phyloP scores from a whole-genome alignment of 2,888 invertebrate species.

The Hermaeophaga mercurialis region DNA sequence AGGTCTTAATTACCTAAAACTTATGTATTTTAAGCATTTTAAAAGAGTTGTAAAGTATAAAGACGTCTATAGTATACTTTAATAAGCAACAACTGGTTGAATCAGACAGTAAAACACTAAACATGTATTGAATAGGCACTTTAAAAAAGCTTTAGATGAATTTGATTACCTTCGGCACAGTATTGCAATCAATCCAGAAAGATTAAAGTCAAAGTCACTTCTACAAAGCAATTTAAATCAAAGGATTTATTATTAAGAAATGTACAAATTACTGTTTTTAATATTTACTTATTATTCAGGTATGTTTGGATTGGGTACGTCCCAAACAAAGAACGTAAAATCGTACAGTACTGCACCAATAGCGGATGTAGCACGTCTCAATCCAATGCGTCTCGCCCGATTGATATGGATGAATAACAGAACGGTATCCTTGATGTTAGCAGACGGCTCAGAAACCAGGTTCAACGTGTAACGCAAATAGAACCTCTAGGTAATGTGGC shows the following conservation, averaged over 20 bases:
- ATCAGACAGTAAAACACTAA: too few species aligned
- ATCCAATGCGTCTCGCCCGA: slow-evolving; percentile 88
- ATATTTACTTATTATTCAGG: slow-evolving; percentile 58
- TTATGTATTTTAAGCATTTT: too few species aligned
- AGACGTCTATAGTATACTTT: too few species aligned
- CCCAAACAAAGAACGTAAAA: slow-evolving; percentile 94
- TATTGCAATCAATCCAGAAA: too few species aligned
- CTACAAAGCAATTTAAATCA: too few species aligned
- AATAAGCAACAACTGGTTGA: too few species aligned
- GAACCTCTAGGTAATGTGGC: slow-evolving; percentile 43
- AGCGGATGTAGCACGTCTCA: slow-evolving; percentile 83
- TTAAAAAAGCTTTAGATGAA: too few species aligned
- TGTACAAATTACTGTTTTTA: background rate
- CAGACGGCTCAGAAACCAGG: slow-evolving; percentile 92
- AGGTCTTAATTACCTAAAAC: too few species aligned
- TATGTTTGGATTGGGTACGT: slow-evolving; percentile 96
- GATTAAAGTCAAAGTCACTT: too few species aligned
- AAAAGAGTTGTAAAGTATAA: too few species aligned
- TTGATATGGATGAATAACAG: slow-evolving; percentile 95
- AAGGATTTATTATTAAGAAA: slow-evolving; percentile 7
- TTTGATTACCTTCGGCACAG: too few species aligned
- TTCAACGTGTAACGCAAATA: slow-evolving; percentile 70
- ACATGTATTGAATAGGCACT: too few species aligned
- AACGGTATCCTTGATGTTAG: slow-evolving; percentile 90
- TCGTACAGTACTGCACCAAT: slow-evolving; percentile 93